These are phyloP conservation scores for Notarius quadriscutis DNA, from an alignment of 2,113 vertebrate species.

Conservation along the genomic window DNA sequence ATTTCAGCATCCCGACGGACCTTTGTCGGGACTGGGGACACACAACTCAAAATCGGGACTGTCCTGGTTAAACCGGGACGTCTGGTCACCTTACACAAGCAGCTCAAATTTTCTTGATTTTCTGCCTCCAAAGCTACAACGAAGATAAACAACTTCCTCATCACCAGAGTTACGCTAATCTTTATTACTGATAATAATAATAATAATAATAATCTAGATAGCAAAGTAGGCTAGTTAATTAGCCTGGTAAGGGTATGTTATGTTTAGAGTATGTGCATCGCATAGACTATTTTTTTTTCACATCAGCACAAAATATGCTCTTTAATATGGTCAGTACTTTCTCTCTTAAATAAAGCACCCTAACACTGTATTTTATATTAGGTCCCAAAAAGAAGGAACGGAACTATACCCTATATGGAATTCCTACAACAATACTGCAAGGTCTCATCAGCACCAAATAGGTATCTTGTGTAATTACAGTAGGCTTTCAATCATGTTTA, in stretches of 20 bases:
- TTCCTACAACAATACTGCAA: constrained; percentile 56
- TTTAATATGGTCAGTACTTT: neutral
- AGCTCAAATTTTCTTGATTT: neutral
- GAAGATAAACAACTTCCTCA: neutral
- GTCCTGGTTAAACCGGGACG: too few relatives aligned
- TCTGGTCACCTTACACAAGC: too few relatives aligned
- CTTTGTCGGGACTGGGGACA: too few relatives aligned
- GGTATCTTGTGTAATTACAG: constrained; percentile 24
- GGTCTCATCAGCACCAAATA: constrained; percentile 22
- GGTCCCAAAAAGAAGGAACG: constrained; percentile 56
- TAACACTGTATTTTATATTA: constrained; percentile 22
- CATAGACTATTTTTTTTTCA: neutral
- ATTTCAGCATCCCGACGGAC: too few relatives aligned
- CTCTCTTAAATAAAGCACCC: neutral
- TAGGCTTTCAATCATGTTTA: neutral
- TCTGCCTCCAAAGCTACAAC: neutral
- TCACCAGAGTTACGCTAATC: neutral
- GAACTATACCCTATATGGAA: constrained; percentile 52
- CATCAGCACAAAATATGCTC: neutral
- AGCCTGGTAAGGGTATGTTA: neutral
- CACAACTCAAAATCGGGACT: too few relatives aligned
- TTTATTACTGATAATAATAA: neutral
- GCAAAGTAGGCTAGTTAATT: neutral
- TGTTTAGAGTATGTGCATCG: too few relatives aligned
- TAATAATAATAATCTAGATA: neutral